These are phyloP conservation scores for Colletes collaris DNA, from an alignment of 2,888 invertebrate species.

Conservation along the genomic window DNA sequence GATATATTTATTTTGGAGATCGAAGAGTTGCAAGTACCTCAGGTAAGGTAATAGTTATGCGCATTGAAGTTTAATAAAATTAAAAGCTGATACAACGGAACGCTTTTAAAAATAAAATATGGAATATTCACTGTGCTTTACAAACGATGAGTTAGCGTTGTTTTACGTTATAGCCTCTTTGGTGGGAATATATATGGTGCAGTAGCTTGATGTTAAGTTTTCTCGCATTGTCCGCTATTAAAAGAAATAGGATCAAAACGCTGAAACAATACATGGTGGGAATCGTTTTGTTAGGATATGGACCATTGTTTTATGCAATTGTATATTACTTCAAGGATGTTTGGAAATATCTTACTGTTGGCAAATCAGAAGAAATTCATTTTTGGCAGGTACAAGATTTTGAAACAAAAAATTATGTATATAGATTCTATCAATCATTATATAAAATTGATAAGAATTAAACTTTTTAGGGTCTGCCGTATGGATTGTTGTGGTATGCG, in stretches of 20 bases:
- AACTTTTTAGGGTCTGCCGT: conserved; percentile 91
- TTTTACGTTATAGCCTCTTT: conserved; percentile 87
- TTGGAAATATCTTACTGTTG: conserved; percentile 90
- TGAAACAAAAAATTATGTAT: too few relatives aligned
- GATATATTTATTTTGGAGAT: conserved; percentile 97
- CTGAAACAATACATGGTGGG: conserved; percentile 93
- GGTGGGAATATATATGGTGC: conserved; percentile 98
- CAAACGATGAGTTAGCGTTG: neutral
- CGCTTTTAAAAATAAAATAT: neutral
- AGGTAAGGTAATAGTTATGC: conserved; percentile 82
- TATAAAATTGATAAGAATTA: conserved; percentile 46
- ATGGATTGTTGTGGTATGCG: conserved; percentile 96
- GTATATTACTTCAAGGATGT: conserved; percentile 93
- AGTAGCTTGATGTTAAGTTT: conserved; percentile 92
- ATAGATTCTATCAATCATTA: neutral
- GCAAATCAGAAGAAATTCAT: conserved; percentile 88
- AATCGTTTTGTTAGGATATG: conserved; percentile 90
- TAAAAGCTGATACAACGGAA: too few relatives aligned
- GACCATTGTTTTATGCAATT: conserved; percentile 92
- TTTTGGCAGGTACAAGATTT: conserved; percentile 90
- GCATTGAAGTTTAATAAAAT: neutral
- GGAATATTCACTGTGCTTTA: neutral
- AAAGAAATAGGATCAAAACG: conserved; percentile 91
- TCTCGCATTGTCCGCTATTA: conserved; percentile 93
- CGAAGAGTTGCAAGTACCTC: conserved; percentile 96